Percentiles rank a stretch among this genome's conserved stretches.
These are phyloP conservation scores for Irena cyanogastra DNA, from an alignment of 2,113 vertebrate species.

Conservation along the genomic window DNA sequence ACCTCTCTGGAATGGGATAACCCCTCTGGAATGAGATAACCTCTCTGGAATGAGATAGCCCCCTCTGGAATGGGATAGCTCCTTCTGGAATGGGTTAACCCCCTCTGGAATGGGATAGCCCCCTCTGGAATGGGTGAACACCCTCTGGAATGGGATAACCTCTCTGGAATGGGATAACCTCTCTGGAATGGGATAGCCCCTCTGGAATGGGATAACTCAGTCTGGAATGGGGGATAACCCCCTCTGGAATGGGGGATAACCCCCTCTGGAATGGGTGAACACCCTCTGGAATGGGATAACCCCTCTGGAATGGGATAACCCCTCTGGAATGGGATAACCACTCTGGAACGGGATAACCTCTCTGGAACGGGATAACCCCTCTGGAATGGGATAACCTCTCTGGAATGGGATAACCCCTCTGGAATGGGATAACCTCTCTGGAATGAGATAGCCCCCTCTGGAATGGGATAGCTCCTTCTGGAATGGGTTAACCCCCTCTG, in stretches of 20 bases:
- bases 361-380: neutral
- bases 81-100: neutral
- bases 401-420: too few species aligned
- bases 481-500: neutral
- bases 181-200: accelerated
- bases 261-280: too few species aligned
- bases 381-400: too few species aligned
- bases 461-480: accelerated
- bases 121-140: accelerated
- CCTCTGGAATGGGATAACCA: neutral
- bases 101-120: neutral
- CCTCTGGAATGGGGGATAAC: neutral
- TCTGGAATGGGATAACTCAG: neutral
- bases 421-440: too few species aligned
- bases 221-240: neutral
- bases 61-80: too few species aligned
- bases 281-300: neutral
- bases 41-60: neutral
- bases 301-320: neutral
- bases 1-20: neutral
- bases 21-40: neutral
- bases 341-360: neutral
- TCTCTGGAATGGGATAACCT: neutral
- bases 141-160: too few species aligned
- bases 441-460: neutral